phyloP scores from a whole-genome alignment of 1,140 invertebrate species.

The Araneus ventricosus region DNA sequence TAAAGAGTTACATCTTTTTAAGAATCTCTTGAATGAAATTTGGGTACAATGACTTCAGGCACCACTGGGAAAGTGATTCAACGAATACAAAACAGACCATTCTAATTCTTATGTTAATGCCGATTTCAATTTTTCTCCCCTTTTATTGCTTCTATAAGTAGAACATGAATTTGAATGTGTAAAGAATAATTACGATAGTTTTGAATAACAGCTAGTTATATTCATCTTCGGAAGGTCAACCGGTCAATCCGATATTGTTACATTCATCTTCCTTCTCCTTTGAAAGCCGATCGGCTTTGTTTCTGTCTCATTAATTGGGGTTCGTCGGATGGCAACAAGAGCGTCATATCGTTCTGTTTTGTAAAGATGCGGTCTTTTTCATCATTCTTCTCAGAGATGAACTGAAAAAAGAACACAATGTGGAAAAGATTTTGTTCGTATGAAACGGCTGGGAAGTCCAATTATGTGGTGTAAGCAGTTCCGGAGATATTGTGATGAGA shows the following conservation, averaged over 20 bases:
- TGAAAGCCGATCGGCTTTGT: not conserved
- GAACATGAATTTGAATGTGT: not conserved
- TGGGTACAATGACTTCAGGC: no score
- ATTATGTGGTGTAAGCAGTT: slow-evolving; percentile 33
- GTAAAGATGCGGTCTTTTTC: not conserved
- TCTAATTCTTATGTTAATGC: not conserved
- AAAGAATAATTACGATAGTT: not conserved
- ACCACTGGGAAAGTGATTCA: not conserved
- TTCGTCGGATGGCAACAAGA: slow-evolving; percentile 1
- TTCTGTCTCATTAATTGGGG: slow-evolving; percentile 21
- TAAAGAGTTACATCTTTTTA: no score
- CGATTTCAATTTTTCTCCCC: not conserved
- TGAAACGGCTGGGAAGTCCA: not conserved
- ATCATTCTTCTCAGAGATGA: slow-evolving; percentile 4
- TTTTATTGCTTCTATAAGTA: not conserved
- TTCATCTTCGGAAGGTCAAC: not conserved
- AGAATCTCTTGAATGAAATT: no score
- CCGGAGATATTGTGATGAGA: not conserved
- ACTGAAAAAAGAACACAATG: not conserved
- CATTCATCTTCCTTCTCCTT: not conserved
- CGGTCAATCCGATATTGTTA: not conserved
- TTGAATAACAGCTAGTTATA: not conserved
- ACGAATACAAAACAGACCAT: not conserved
- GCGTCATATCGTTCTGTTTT: not conserved
- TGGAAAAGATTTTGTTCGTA: not conserved